Percentiles rank a stretch among this genome's conserved stretches.
These are phyloP conservation scores for Ovis canadensis DNA, from an alignment of 2,113 vertebrate genomes.

Conservation along the genomic window DNA sequence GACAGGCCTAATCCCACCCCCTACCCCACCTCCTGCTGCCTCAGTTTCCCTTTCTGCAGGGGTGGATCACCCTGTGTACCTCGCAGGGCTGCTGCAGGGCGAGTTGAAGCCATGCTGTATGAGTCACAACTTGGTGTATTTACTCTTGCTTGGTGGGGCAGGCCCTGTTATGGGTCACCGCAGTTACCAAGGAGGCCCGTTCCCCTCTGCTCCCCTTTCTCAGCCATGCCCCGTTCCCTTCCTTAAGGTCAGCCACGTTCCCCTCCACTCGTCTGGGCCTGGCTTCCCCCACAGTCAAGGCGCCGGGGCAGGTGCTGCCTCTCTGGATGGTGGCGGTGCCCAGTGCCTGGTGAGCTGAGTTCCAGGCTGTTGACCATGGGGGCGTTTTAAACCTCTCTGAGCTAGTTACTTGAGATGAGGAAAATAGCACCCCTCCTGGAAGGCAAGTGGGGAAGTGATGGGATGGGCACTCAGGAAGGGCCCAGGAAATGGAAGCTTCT, in stretches of 20 bases:
- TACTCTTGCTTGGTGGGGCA: neutral
- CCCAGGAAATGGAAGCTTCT: too few relatives aligned
- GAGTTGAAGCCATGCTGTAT: neutral
- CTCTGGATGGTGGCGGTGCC: neutral
- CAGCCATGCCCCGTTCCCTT: neutral
- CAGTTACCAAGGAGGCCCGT: neutral
- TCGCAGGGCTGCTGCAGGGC: neutral
- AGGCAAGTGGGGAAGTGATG: neutral
- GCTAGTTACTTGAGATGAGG: neutral
- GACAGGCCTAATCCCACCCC: accelerated
- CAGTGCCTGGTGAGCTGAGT: neutral
- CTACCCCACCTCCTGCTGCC: accelerated
- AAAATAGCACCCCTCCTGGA: neutral
- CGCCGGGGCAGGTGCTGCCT: neutral
- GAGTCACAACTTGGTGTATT: neutral
- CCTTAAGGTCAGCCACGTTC: accelerated
- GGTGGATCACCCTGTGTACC: neutral
- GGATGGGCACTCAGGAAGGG: too few relatives aligned
- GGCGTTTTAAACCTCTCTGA: neutral
- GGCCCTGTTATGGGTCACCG: neutral
- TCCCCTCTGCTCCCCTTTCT: neutral
- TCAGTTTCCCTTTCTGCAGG: neutral
- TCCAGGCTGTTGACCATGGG: neutral
- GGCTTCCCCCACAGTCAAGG: neutral
- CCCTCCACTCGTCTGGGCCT: neutral